Evolutionary conservation across 2,113 vertebrate genomes (phyloP).

Genomic region (Odobenus rosmarus): DNA sequence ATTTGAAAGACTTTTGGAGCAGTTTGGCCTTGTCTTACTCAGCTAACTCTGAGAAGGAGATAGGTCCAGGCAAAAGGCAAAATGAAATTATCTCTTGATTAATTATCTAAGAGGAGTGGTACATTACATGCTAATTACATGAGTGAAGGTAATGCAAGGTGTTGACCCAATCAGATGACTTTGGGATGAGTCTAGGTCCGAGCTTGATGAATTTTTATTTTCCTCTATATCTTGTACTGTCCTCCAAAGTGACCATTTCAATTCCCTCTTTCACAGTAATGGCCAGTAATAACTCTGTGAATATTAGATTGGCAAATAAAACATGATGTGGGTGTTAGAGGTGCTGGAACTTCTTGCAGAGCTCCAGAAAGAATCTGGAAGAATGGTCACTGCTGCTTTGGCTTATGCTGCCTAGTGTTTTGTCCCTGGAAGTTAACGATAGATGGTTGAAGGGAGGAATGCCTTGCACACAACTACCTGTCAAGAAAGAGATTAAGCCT

Average conservation of each 20-base stretch:
- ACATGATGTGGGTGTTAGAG: not conserved
- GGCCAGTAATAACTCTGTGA: not conserved
- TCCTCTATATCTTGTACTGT: not conserved
- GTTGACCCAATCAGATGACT: not conserved
- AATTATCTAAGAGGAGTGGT: not conserved
- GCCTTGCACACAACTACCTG: not conserved
- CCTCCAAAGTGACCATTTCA: not conserved
- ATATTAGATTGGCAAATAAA: not conserved
- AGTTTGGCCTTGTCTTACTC: not conserved
- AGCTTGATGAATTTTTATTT: not conserved
- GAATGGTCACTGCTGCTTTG: not conserved
- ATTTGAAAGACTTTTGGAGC: conserved; percentile 27
- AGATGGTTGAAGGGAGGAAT: not conserved
- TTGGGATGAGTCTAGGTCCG: not conserved
- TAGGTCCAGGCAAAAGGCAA: not conserved
- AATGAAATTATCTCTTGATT: not conserved
- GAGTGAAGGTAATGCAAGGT: not conserved
- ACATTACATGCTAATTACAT: not conserved
- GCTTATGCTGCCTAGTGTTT: not conserved
- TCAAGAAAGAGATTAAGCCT: not conserved
- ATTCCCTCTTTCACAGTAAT: not conserved
- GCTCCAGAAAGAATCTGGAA: not conserved
- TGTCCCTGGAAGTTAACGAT: not conserved
- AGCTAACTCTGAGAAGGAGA: not conserved
- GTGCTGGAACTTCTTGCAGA: not conserved